Percentiles rank a stretch among this genome's conserved stretches.
Evolutionary conservation across 1,140 invertebrate genomes (phyloP).

Genomic region (Mactra quadrangularis): DNA sequence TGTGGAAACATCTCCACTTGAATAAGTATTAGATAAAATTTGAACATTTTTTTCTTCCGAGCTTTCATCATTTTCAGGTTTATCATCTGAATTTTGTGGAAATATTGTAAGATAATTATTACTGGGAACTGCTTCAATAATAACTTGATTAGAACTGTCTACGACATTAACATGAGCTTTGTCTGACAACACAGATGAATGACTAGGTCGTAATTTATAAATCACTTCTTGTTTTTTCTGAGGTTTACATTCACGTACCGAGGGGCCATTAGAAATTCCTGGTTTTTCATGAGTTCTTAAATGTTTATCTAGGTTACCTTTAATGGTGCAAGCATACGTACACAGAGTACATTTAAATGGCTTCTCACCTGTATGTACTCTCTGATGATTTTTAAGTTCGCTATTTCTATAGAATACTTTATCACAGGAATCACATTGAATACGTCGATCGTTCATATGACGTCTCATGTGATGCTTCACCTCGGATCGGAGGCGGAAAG

Average conservation of each 20-base stretch:
- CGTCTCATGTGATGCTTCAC: constrained; percentile 57
- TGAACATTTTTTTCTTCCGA: not conserved
- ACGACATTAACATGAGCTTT: not conserved
- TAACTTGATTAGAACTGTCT: not conserved
- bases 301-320: constrained; percentile 59
- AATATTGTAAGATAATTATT: not conserved
- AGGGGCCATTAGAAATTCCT: not conserved
- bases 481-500: constrained; percentile 40
- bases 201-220: not conserved
- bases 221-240: not conserved
- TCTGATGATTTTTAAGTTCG: constrained; percentile 56
- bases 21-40: not conserved
- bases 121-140: not conserved
- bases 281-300: constrained; percentile 39
- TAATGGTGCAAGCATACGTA: constrained; percentile 54
- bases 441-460: constrained; percentile 53
- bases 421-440: constrained; percentile 54
- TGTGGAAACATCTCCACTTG: not conserved
- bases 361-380: constrained; percentile 56
- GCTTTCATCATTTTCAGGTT: not conserved
- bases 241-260: no score
- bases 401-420: constrained; percentile 61
- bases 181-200: not conserved
- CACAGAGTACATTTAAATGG: constrained; percentile 47
- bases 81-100: not conserved